phyloP scores from a whole-genome alignment of 2,113 vertebrate genomes.

The Cephalopholis sonnerati region DNA sequence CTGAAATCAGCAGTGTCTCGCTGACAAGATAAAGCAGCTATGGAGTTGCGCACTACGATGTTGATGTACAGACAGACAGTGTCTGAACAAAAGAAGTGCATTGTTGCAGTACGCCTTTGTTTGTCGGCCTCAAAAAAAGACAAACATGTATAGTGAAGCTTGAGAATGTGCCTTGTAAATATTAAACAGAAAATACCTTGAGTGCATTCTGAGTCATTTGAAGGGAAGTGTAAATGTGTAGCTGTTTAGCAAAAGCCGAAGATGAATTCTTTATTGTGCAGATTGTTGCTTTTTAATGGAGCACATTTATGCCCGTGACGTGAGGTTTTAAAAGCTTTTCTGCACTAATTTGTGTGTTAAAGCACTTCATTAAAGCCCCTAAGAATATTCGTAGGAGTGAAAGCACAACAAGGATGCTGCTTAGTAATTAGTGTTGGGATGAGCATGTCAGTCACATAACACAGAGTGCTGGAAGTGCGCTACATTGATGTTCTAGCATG shows the following conservation, averaged over 20 bases:
- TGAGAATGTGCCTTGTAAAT: neutral
- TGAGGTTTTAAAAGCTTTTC: constrained; percentile 42
- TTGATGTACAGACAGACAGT: constrained; percentile 25
- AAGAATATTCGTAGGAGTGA: constrained; percentile 31
- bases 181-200: neutral
- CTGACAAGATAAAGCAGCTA: constrained; percentile 58
- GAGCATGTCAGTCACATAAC: constrained; percentile 29
- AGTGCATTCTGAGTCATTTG: constrained; percentile 14
- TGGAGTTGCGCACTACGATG: constrained; percentile 26
- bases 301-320: constrained; percentile 29
- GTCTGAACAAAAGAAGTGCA: constrained; percentile 15
- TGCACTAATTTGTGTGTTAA: constrained; percentile 33
- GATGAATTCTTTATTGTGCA: constrained; percentile 23
- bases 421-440: constrained; percentile 48
- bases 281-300: constrained; percentile 46
- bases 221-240: neutral
- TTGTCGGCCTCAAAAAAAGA: constrained; percentile 23
- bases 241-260: constrained; percentile 34
- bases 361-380: constrained; percentile 44
- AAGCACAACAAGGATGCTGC: constrained; percentile 47
- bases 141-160: neutral
- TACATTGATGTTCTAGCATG: neutral
- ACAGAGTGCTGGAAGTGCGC: neutral
- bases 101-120: constrained; percentile 23
- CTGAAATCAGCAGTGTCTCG: constrained; percentile 67